A percentile compares a stretch with the other conserved stretches of the same genome.
These are phyloP conservation scores for Coelinius sp. DNA, from an alignment of 2,888 invertebrate species.

Conservation along the genomic window DNA sequence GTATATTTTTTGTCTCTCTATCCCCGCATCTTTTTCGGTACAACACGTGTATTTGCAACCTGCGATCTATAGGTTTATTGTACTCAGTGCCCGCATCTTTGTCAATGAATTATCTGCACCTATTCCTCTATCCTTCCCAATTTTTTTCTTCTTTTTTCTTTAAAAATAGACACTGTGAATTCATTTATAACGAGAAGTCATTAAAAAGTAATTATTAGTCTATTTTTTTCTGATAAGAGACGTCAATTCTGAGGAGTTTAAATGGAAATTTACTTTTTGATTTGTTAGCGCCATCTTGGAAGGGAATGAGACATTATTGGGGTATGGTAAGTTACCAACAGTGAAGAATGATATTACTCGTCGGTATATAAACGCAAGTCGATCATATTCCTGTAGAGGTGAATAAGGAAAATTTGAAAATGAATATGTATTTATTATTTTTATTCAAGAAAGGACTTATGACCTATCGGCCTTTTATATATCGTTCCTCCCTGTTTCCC, in stretches of 20 bases:
- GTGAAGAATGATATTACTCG: neutral
- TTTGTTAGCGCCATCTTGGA: neutral
- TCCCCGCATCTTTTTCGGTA: slow-evolving; percentile 22
- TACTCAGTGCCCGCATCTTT: slow-evolving; percentile 15
- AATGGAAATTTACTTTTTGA: too few species aligned
- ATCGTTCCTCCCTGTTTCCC: too few species aligned
- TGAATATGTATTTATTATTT: neutral
- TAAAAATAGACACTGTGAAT: neutral
- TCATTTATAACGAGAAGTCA: neutral
- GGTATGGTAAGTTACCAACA: neutral
- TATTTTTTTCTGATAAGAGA: neutral
- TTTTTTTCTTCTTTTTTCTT: too few species aligned
- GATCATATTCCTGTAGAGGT: neutral
- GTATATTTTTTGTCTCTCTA: too few species aligned
- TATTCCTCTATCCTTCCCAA: neutral
- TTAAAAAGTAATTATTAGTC: neutral
- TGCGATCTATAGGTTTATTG: too few species aligned
- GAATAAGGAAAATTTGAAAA: neutral
- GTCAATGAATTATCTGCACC: neutral
- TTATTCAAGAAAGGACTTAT: too few species aligned
- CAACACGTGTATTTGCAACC: slow-evolving; percentile 42
- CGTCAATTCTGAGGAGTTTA: neutral
- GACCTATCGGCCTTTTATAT: too few species aligned
- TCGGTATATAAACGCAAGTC: neutral
- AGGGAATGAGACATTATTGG: neutral